Evolutionary conservation across 2,888 invertebrate genomes (phyloP).

Genomic region (Trachelus iudaicus): DNA sequence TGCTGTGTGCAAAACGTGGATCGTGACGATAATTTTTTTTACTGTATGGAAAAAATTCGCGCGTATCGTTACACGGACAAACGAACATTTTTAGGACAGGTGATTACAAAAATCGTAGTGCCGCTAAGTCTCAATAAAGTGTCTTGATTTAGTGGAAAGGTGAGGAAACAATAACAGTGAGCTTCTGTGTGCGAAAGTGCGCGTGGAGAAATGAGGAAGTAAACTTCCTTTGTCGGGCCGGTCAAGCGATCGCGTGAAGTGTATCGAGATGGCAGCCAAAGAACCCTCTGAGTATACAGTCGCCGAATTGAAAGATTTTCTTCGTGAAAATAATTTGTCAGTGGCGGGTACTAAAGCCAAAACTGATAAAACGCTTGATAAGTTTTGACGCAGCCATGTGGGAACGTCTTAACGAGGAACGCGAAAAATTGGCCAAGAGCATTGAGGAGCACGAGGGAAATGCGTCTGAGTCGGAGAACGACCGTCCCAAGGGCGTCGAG

Average conservation of each 20-base stretch:
- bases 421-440: not conserved
- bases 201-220: not conserved
- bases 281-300: conserved; percentile 16
- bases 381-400: conserved; percentile 11
- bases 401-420: conserved; percentile 7
- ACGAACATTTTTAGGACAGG: no score
- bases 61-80: not conserved
- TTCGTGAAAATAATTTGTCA: conserved; percentile 14
- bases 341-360: conserved; percentile 6
- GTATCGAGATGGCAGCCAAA: conserved; percentile 12
- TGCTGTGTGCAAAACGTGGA: no score
- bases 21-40: no score
- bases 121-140: no score
- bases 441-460: no score
- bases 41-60: not conserved
- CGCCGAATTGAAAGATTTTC: conserved; percentile 13
- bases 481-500: no score
- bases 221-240: conserved; percentile 7
- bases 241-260: conserved; percentile 9
- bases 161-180: not conserved
- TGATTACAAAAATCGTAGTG: no score
- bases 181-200: not conserved
- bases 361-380: conserved; percentile 12
- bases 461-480: no score
- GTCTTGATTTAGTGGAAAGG: no score